Conservation (phyloP, 1,140 invertebrate species). For the Drosophila suzukii region DNA sequence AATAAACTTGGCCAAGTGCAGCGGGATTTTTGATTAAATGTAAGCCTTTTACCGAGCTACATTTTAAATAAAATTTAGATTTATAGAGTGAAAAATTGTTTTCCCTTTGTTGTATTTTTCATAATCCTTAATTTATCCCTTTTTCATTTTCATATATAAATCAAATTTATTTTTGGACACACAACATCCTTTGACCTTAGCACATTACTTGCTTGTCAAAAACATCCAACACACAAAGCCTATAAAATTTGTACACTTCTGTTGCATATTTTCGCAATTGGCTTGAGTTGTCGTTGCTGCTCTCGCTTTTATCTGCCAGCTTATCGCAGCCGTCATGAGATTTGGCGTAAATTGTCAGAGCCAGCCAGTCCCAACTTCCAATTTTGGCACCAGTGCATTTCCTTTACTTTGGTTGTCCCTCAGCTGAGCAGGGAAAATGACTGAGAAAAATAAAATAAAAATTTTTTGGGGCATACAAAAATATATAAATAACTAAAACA, state of each 20-base stretch:
- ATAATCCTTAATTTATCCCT: neutral
- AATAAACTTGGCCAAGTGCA: neutral
- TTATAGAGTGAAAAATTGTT: no score
- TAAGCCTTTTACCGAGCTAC: no score
- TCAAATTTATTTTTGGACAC: constrained; percentile 18
- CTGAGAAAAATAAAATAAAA: constrained; percentile 2
- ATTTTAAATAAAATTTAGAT: no score
- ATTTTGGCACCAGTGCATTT: constrained; percentile 22
- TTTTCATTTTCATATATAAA: neutral
- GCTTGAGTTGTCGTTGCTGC: constrained; percentile 36
- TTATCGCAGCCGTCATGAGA: constrained; percentile 67
- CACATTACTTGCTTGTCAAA: constrained; percentile 33
- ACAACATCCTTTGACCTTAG: constrained; percentile 19
- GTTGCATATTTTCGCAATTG: constrained; percentile 52
- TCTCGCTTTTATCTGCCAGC: constrained; percentile 53
- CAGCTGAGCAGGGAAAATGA: neutral
- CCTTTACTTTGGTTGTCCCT: neutral
- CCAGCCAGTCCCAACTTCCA: neutral
- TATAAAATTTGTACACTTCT: constrained; percentile 31
- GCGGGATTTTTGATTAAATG: no score
- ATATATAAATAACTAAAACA: no score
- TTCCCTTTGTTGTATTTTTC: no score
- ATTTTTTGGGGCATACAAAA: neutral
- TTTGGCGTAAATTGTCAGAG: constrained; percentile 61
- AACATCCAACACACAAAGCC: constrained; percentile 22